Percentiles rank a stretch among this genome's conserved stretches.
These are phyloP conservation scores for Xyrichtys novacula DNA, from an alignment of 2,797 vertebrate species.

Conservation along the genomic window DNA sequence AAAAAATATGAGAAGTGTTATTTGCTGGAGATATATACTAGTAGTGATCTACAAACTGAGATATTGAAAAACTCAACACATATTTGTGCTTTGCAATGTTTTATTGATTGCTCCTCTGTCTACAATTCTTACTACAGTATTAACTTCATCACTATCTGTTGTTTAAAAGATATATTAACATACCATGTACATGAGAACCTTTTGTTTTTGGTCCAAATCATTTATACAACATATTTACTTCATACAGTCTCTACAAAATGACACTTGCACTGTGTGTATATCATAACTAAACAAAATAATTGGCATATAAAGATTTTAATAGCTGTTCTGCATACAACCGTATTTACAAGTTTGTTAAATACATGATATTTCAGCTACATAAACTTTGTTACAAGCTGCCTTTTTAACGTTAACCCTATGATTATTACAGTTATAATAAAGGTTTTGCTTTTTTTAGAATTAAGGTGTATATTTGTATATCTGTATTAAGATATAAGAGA, in stretches of 20 bases:
- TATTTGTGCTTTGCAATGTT: slow-evolving; percentile 46
- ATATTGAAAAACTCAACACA: slow-evolving; percentile 13
- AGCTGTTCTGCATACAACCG: background rate
- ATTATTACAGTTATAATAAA: background rate
- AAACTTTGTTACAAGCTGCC: slow-evolving; percentile 8
- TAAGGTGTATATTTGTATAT: background rate
- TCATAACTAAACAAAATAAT: slow-evolving; percentile 13
- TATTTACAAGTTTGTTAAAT: slow-evolving; percentile 41
- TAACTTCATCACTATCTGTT: background rate
- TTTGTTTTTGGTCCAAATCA: background rate
- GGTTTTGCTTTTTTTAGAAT: background rate
- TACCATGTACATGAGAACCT: slow-evolving; percentile 5
- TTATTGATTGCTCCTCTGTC: slow-evolving; percentile 55
- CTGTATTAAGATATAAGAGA: too few species aligned
- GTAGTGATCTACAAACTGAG: background rate
- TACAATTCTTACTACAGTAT: slow-evolving; percentile 13
- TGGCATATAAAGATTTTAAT: background rate
- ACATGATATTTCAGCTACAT: slow-evolving; percentile 12
- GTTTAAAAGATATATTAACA: background rate
- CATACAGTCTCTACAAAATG: slow-evolving; percentile 30
- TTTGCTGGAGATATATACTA: background rate
- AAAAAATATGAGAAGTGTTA: too few species aligned
- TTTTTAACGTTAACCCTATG: slow-evolving; percentile 14
- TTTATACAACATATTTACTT: slow-evolving; percentile 11
- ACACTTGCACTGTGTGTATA: background rate